Evolutionary conservation across 1,140 invertebrate genomes (phyloP).

Genomic region (Temnothorax longispinosus): DNA sequence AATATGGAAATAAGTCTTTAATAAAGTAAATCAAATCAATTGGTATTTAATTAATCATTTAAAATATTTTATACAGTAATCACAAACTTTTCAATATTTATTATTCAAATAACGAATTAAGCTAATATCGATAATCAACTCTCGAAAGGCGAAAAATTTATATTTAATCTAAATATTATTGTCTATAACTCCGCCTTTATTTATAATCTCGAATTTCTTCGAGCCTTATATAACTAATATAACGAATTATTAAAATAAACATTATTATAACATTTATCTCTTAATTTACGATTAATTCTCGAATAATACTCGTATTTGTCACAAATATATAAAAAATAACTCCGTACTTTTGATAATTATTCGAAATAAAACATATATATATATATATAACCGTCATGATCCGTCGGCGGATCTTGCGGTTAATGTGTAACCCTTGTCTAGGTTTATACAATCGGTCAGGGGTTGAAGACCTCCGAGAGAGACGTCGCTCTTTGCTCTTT

Average conservation of each 20-base stretch:
- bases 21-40: neutral
- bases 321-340: neutral
- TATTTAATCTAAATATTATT: neutral
- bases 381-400: neutral
- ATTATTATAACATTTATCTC: neutral
- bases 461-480: constrained; percentile 67
- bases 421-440: constrained; percentile 11
- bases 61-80: neutral
- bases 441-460: constrained; percentile 48
- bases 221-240: neutral
- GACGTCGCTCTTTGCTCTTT: constrained; percentile 56
- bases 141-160: neutral
- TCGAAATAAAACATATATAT: neutral
- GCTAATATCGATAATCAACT: neutral
- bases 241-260: neutral
- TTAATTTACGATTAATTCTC: neutral
- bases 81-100: neutral
- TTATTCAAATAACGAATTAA: neutral
- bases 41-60: neutral
- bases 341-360: constrained; percentile 5
- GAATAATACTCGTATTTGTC: neutral
- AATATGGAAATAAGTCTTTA: neutral
- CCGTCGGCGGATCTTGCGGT: neutral
- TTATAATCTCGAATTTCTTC: neutral
- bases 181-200: neutral